Evolutionary conservation across 2,797 vertebrate genomes (phyloP).

Genomic region (Botia kubotai): DNA sequence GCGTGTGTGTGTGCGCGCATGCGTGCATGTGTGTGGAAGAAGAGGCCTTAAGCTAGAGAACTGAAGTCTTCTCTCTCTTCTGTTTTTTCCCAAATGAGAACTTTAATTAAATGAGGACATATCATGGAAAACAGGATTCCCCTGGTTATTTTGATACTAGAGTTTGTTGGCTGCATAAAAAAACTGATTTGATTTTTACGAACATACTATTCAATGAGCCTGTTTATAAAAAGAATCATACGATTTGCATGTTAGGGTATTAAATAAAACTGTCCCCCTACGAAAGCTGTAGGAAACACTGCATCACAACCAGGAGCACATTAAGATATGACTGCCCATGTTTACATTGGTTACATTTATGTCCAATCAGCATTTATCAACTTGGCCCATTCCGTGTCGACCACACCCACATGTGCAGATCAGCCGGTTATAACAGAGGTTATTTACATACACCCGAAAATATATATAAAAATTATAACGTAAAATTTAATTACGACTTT

Average conservation of each 20-base stretch:
- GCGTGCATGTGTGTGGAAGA: neutral
- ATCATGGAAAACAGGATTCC: slow-evolving; percentile 24
- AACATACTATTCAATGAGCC: neutral
- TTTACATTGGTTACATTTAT: neutral
- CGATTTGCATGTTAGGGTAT: too few relatives aligned
- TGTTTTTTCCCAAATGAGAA: slow-evolving; percentile 2
- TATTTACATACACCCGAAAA: neutral
- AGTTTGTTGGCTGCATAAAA: neutral
- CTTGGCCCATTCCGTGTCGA: neutral
- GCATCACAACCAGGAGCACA: neutral
- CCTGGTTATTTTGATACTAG: slow-evolving; percentile 7
- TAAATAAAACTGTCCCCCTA: too few relatives aligned
- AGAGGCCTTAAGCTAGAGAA: slow-evolving; percentile 22
- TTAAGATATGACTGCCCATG: neutral
- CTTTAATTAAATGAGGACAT: slow-evolving; percentile 21
- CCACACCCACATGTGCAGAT: neutral
- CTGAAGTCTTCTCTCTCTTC: slow-evolving; percentile 23
- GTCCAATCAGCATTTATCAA: neutral
- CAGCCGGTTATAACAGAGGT: neutral
- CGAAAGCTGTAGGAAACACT: neutral
- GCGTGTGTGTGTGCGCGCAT: too few relatives aligned
- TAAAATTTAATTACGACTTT: slow-evolving; percentile 11
- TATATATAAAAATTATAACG: neutral
- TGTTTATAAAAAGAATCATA: neutral
- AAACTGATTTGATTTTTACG: neutral